Base-by-base conservation (phyloP, 2,113 vertebrate genomes). In the Rhizomys pruinosus region DNA sequence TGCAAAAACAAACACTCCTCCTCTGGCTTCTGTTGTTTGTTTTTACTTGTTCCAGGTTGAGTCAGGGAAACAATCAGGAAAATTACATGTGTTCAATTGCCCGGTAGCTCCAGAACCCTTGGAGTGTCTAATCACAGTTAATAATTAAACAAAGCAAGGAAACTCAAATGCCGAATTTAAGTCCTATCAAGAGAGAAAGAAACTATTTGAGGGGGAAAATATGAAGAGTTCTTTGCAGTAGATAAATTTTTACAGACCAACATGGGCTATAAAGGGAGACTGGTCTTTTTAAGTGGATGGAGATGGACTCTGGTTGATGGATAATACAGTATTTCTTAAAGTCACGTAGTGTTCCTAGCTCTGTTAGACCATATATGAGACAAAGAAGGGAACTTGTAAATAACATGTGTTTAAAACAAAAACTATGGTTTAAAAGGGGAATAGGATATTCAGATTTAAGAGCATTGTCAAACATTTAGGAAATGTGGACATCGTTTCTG, bases 21-120 rank as follows among this genome's bases (percentile, higher is more conserved):
- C 68, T 87, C 23, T 91, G 89, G 90, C 71, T 77, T 96, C 94
- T 95, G 95, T 63, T 94, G 59, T 96, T 97, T 98, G 84, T 96
- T 98, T 97, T 91, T 96, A 52, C 95, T 97, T 80, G 72, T 92
- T 97, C 95, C 27, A 3, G 85, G 94, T 87, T 97, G 81, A 98
- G 96, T 97, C 97, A 98, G 95, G 88, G 94, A 97, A 97, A 96
- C 97, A 98, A 97, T 96, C 93, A 97, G 95, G 95, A 80, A 97
- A 97, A 97, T 97, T 97, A 96, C 80, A 91, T 2, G 2, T 87
- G 96, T 97, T 98, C 97, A 97, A 73, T 97, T 91, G 95, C 76
- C 77, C 37, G 3, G 82, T 87, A 94, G 94, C 74, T 96, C 96
- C 94, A 96, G 95, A 96, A 93, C 55, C 22, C 91, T 97, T 84